Evolutionary conservation across 2,797 vertebrate species (phyloP), one percentile per base, ranked within the genome.

Genomic region (Perdix hodgsoniae): DNA sequence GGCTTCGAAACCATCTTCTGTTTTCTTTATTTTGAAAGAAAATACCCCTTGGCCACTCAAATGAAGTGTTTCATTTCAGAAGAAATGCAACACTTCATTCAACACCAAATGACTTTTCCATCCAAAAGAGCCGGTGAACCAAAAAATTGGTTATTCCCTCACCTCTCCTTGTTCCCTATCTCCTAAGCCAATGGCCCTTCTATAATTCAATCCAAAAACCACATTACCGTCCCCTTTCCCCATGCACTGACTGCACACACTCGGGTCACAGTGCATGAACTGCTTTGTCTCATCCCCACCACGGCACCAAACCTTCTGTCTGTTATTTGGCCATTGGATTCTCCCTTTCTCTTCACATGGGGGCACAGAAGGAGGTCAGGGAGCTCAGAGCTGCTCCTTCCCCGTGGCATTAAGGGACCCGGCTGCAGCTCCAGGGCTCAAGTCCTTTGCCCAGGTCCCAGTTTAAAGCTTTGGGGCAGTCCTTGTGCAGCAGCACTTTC

Each of bases 381-480:
- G 11, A 10, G 29, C 23, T 45, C 71, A 54, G 65, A 63, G 40
- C 44, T 13, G 17, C 44, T 45, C 37, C 31, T 52, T 64, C 31
- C 45, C 23, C 2, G 0, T 0, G 15, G 60, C 6, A 3, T 14
- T 5, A 9, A 0, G 0, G 57, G 56, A 50, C 9, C 9, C 0
- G 0, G 0, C 31, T 4, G 29, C 31, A 35, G 8, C 3, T 26
- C 42, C 23, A 44, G 11, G 10, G 23, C 10, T 19, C 1, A 3
- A 42, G 52, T 35, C 37, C 49, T 37, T 29, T 26, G 3, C 11
- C 14, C 33, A 0, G 39, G 33, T 31, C 39, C n/a, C 49, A 5
- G 17, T 14, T 33, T 19, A 35, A 73, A 45, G 23, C 9, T 5
- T 35, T 87, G 67, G 19, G 44, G 2, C 14, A 44, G 47, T 3